Evolutionary conservation across 2,113 vertebrate species (phyloP).

Genomic region (Motacilla alba): DNA sequence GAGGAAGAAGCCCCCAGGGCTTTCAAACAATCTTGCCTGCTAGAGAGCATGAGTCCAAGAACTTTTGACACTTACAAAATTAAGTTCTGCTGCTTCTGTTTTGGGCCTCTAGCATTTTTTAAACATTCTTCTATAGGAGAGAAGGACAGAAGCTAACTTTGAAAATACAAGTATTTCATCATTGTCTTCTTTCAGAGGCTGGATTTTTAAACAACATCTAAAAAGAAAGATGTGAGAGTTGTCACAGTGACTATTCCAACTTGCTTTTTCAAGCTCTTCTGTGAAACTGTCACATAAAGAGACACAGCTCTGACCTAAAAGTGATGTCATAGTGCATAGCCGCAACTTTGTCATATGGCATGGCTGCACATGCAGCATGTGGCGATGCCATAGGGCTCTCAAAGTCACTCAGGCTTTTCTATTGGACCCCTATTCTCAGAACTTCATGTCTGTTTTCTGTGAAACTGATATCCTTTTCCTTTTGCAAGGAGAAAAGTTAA

Average conservation of each 20-base stretch:
- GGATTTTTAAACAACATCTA: background rate
- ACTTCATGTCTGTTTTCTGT: background rate
- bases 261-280: background rate
- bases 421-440: fast-evolving
- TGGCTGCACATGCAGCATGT: fast-evolving
- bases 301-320: background rate
- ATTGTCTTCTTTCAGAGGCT: background rate
- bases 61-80: background rate
- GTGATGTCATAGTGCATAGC: background rate
- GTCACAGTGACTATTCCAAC: background rate
- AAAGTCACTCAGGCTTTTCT: background rate
- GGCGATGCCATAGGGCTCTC: background rate
- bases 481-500: background rate
- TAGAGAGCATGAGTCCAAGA: background rate
- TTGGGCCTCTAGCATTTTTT: background rate
- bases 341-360: fast-evolving
- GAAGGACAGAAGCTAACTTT: background rate
- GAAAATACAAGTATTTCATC: background rate
- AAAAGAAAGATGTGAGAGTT: background rate
- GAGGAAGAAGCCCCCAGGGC: background rate
- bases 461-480: background rate
- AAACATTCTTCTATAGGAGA: background rate
- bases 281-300: fast-evolving
- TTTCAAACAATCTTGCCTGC: background rate
- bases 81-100: background rate